Base-by-base conservation (phyloP, 2,888 invertebrate genomes). In the Papilio elwesi region DNA sequence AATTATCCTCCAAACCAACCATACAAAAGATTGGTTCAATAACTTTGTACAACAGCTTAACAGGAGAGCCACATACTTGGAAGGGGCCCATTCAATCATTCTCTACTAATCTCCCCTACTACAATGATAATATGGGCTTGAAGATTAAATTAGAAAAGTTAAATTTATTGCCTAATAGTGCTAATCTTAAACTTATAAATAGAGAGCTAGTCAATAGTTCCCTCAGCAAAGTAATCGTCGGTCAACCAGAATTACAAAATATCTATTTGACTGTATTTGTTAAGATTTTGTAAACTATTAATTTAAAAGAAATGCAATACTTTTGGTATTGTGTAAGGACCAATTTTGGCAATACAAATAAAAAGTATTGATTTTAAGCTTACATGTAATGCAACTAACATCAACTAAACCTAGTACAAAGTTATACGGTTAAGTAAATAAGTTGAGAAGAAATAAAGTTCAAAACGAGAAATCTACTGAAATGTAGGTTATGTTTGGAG, bases 21-120 rank as follows among this genome's bases (percentile, higher is more conserved):
- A 75, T 73, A 3, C 75, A 77, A 0, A 83, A 81, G 74, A 76
- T 76, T 0, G 87, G 83, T 15, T 81, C 84, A 0, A 82, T 92
- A n/a, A 91, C 90, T 0, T 77, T 87, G 0, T 92, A 87, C 83
- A 91, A 92, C 79, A 88, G 85, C 74, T 78, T 86, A 0, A 85
- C 90, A 0, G 90, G 90, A 0, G 87, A 91, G 52, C 91, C 92
- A 0, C 84, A 81, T 74, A 74, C 76, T 0, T 91, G 90, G 91
- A 76, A 82, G 0, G 90, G 91, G 0, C 76, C 79, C 0, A 80
- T 93, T 5, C 77, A 77, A 1, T 74, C 81, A 0, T 7, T 90
- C 0, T 82, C 86, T 0, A 79, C 84, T 13, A 80, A 80, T 47
- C 77, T 86, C 73, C 82, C 84, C 0, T 83, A 82, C 77, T 80